Percentiles rank a stretch among this genome's conserved stretches.
Conservation (phyloP, 92 coral and sea anemone genomes). For the Umimayanthus kanabou region DNA sequence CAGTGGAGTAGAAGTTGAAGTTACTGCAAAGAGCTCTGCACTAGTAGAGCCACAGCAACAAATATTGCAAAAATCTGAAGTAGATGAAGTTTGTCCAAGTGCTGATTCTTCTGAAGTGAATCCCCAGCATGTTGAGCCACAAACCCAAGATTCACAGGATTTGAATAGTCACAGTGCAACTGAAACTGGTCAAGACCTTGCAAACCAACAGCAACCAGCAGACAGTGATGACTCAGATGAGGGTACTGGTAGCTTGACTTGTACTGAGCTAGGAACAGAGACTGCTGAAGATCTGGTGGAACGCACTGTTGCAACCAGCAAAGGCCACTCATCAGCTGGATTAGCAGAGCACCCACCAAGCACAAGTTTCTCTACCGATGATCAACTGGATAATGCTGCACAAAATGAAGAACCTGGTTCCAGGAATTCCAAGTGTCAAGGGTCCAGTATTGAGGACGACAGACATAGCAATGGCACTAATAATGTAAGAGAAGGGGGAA, state of each 20-base stretch:
- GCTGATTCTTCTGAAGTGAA: not conserved
- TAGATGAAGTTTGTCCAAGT: not conserved
- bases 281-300: not conserved
- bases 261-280: not conserved
- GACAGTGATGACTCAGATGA: not conserved
- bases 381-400: not conserved
- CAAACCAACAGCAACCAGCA: not conserved
- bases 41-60: not conserved
- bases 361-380: not conserved
- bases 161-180: not conserved
- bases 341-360: not conserved
- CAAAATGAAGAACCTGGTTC: not conserved
- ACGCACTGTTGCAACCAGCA: not conserved
- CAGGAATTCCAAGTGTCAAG: not conserved
- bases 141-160: not conserved
- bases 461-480: not conserved
- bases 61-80: not conserved
- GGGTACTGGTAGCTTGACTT: not conserved
- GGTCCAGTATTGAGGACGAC: not conserved
- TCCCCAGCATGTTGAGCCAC: not conserved
- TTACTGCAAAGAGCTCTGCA: not conserved
- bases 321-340: conserved; percentile 19
- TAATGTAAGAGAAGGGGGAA: no score
- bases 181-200: not conserved
- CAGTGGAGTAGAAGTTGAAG: not conserved